Conservation (phyloP, 2,113 vertebrate species). For the Notothenia rossii region DNA sequence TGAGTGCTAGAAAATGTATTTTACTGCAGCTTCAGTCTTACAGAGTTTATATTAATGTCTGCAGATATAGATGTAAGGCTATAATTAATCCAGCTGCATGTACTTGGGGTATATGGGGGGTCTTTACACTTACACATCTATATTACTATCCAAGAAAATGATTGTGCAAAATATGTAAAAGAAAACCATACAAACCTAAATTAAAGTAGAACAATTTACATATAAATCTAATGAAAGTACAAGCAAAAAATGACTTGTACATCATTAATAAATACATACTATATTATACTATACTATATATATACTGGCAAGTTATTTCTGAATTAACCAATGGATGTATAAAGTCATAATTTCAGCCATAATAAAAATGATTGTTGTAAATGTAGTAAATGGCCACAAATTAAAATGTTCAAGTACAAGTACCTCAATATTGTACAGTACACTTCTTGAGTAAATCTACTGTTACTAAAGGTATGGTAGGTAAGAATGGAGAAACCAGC, state of each 20-base stretch:
- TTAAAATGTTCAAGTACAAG: too few species aligned
- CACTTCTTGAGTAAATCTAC: too few species aligned
- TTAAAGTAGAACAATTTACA: background rate
- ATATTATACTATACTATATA: background rate
- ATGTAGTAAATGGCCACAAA: too few species aligned
- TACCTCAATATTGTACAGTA: too few species aligned
- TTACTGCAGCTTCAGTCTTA: background rate
- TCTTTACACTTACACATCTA: background rate
- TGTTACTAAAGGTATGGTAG: too few species aligned
- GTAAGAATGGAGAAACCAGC: too few species aligned
- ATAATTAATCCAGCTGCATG: background rate
- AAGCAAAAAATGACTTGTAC: background rate
- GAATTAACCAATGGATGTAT: too few species aligned
- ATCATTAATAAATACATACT: too few species aligned
- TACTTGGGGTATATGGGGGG: background rate
- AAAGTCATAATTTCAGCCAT: too few species aligned
- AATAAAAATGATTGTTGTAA: too few species aligned
- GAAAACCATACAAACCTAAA: background rate
- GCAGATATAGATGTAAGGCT: background rate
- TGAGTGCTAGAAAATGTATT: background rate
- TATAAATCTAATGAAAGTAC: background rate
- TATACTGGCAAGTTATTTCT: background rate
- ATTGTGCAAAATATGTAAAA: background rate
- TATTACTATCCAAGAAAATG: background rate
- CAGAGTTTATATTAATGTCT: background rate